Conservation (phyloP, 2,113 vertebrate genomes). For the Balaenoptera acutorostrata region DNA sequence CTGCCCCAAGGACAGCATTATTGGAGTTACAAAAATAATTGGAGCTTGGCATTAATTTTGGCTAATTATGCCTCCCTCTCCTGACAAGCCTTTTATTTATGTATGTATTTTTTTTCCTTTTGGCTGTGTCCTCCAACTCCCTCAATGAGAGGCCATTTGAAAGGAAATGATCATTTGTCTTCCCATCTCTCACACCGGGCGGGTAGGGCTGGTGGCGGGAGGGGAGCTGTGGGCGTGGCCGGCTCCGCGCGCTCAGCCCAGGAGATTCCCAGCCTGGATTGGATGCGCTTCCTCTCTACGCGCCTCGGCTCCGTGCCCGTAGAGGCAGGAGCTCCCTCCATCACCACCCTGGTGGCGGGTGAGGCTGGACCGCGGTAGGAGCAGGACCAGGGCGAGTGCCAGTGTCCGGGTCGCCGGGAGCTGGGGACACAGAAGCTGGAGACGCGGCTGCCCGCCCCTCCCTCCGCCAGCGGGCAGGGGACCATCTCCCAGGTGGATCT, state of each 20-base stretch:
- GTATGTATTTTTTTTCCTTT: not conserved
- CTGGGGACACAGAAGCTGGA: not conserved
- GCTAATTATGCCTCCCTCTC: constrained; percentile 49
- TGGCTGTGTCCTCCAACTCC: constrained; percentile 42
- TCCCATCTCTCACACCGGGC: not conserved
- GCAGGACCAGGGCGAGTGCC: not conserved
- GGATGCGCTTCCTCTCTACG: not conserved
- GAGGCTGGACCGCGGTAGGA: not conserved
- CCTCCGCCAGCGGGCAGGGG: not conserved
- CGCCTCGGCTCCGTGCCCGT: not conserved
- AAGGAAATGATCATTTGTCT: constrained; percentile 42
- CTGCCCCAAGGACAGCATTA: not conserved
- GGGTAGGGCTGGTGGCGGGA: not conserved
- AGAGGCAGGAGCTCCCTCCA: not conserved
- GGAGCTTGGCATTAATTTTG: constrained; percentile 16
- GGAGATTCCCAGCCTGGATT: not conserved
- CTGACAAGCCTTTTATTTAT: constrained; percentile 45
- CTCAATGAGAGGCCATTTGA: constrained; percentile 39
- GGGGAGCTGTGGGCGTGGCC: not conserved
- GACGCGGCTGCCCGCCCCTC: not conserved
- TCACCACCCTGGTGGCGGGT: not conserved
- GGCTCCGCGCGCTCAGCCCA: not conserved
- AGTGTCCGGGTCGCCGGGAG: not conserved
- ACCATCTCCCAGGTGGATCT: not conserved
- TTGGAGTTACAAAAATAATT: not conserved